Conservation (phyloP, 2,888 invertebrate genomes). For the Drosophila atripex region DNA sequence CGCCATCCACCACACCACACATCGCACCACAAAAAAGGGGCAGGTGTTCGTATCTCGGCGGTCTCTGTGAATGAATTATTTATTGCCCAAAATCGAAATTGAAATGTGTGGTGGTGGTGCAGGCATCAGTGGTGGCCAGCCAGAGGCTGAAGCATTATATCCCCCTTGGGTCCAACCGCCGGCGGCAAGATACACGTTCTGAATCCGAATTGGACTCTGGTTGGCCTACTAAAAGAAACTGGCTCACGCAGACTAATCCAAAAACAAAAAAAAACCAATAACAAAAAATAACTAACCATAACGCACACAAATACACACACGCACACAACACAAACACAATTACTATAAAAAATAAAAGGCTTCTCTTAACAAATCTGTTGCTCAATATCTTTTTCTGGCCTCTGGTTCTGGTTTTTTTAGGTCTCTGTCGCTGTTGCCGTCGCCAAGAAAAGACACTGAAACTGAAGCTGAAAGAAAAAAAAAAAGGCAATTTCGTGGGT, state of each 20-base stretch:
- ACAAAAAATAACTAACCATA: not conserved
- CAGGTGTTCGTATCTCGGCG: constrained; percentile 2
- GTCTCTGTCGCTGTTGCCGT: constrained; percentile 26
- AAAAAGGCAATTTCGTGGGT: constrained; percentile 23
- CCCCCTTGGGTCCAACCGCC: not conserved
- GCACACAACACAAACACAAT: constrained; percentile 12
- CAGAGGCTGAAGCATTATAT: not conserved
- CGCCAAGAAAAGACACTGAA: constrained; percentile 42
- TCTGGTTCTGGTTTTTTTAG: constrained; percentile 56
- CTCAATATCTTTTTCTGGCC: constrained; percentile 42
- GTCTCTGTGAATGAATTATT: constrained; percentile 4
- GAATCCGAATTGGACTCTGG: constrained; percentile 30
- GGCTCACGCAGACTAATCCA: constrained; percentile 22
- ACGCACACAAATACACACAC: constrained; percentile 30
- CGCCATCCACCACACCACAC: not conserved
- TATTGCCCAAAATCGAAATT: constrained; percentile 7
- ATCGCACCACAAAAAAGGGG: not conserved
- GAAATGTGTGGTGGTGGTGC: not conserved
- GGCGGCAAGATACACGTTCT: constrained; percentile 34
- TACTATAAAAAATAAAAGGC: constrained; percentile 35
- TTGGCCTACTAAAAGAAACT: constrained; percentile 70
- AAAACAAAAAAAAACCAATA: too few relatives aligned
- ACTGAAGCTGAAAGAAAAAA: constrained; percentile 14
- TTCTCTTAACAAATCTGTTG: constrained; percentile 40
- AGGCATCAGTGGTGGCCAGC: too few relatives aligned